Conservation (phyloP, 2,888 invertebrate genomes). For the Mesoligia furuncula region DNA sequence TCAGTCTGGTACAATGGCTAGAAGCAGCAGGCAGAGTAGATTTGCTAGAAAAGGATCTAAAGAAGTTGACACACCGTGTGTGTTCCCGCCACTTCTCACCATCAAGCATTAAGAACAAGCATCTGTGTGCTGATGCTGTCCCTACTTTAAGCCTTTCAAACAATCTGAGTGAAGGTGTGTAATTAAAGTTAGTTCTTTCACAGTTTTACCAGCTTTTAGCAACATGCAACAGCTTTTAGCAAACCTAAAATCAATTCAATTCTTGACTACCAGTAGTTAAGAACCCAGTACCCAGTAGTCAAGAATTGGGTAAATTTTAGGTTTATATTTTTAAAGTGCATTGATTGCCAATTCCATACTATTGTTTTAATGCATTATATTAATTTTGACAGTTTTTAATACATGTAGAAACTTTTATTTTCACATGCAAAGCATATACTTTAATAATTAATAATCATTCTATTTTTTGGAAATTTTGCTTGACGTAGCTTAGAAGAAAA, state of each 20-base stretch:
- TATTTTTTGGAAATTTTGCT: too few relatives aligned
- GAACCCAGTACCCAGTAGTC: too few relatives aligned
- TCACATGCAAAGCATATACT: neutral
- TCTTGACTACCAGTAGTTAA: too few relatives aligned
- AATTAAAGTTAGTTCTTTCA: neutral
- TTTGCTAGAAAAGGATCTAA: slow-evolving; percentile 72
- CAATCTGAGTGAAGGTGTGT: slow-evolving; percentile 70
- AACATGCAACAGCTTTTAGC: too few relatives aligned
- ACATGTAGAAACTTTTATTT: neutral
- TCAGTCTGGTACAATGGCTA: slow-evolving; percentile 82
- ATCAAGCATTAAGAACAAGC: slow-evolving; percentile 77
- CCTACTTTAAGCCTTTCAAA: slow-evolving; percentile 80
- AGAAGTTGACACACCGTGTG: slow-evolving; percentile 75
- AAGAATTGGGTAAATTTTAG: neutral
- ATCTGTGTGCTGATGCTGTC: slow-evolving; percentile 79
- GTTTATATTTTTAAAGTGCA: neutral
- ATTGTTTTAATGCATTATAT: neutral
- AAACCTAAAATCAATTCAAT: too few relatives aligned
- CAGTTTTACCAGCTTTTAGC: neutral
- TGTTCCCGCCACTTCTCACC: slow-evolving; percentile 84
- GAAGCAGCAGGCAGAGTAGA: slow-evolving; percentile 79
- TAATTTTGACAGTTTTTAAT: neutral
- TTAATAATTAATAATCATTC: too few relatives aligned
- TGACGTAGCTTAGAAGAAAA: too few relatives aligned
- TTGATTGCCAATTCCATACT: neutral